phyloP scores from a whole-genome alignment of 1,140 invertebrate genomes.

The Plectrocnemia conspersa region DNA sequence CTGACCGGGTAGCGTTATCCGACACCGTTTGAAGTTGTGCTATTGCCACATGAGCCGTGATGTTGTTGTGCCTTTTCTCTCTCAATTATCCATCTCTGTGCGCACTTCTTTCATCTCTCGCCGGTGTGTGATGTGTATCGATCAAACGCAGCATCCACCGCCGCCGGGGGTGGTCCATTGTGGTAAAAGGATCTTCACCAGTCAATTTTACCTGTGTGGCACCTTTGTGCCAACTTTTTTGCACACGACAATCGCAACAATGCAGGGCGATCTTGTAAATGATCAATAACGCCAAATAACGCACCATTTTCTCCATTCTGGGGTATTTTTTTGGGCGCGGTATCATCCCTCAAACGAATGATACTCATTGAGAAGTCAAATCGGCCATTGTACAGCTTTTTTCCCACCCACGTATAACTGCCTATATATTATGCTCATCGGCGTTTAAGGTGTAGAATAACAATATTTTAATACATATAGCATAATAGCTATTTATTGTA shows the following conservation, averaged over 20 bases:
- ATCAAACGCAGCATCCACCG: conserved; percentile 1
- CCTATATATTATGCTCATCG: too few species aligned
- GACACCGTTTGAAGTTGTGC: conserved; percentile 16
- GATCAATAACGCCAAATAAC: conserved; percentile 9
- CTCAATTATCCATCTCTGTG: too few species aligned
- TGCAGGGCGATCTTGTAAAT: not conserved
- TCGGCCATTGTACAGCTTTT: too few species aligned
- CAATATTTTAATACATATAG: too few species aligned
- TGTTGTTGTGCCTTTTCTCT: conserved; percentile 13
- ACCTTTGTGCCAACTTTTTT: too few species aligned
- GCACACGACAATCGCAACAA: conserved; percentile 7
- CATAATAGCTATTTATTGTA: too few species aligned
- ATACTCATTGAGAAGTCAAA: too few species aligned
- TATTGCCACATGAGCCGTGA: conserved; percentile 20
- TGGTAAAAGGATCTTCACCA: conserved; percentile 6
- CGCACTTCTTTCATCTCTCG: conserved; percentile 3
- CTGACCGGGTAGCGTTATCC: not conserved
- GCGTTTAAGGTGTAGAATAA: too few species aligned
- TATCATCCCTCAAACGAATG: too few species aligned
- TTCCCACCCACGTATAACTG: too few species aligned
- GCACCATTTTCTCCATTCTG: too few species aligned
- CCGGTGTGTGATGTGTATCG: conserved; percentile 3
- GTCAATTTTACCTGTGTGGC: conserved; percentile 16
- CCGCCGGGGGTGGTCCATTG: conserved; percentile 18
- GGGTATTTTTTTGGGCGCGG: too few species aligned